Conservation (phyloP, 2,113 vertebrate genomes). For the Lagenorhynchus albirostris region DNA sequence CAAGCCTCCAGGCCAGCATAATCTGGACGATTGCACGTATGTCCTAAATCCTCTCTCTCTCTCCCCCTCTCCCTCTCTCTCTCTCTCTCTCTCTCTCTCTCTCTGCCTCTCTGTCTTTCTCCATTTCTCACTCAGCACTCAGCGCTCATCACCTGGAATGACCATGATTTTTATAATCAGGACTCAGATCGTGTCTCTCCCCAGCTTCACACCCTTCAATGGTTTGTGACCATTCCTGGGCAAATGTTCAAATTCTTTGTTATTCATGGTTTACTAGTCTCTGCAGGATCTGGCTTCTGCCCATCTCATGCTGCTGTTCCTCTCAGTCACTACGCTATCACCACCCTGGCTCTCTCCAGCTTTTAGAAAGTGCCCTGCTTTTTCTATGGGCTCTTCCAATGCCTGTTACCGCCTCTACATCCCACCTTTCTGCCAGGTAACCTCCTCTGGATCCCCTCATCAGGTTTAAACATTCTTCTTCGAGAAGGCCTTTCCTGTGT, state of each 20-base stretch:
- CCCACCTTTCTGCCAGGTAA: neutral
- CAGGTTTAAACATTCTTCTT: neutral
- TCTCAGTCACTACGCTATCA: accelerated
- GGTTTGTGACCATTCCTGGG: neutral
- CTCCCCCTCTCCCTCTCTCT: too few relatives aligned
- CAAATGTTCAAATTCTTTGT: neutral
- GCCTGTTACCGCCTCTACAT: accelerated
- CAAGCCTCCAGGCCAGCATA: neutral
- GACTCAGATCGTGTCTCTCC: neutral
- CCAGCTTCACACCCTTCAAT: neutral
- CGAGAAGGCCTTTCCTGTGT: neutral
- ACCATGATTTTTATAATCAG: neutral
- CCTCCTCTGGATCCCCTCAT: accelerated
- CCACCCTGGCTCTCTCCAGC: neutral
- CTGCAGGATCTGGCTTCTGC: too few relatives aligned
- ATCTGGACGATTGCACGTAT: accelerated
- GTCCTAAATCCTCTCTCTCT: neutral
- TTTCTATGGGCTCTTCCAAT: neutral
- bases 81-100: too few relatives aligned
- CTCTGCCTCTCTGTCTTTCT: neutral
- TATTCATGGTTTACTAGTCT: too few relatives aligned
- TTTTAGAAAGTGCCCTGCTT: neutral
- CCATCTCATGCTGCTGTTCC: accelerated
- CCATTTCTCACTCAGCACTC: neutral
- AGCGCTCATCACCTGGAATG: neutral